Percentiles rank a stretch among this genome's conserved stretches.
Evolutionary conservation across 64 coral and sea anemone genomes (phyloP).

Genomic region (Stylophora pistillata): DNA sequence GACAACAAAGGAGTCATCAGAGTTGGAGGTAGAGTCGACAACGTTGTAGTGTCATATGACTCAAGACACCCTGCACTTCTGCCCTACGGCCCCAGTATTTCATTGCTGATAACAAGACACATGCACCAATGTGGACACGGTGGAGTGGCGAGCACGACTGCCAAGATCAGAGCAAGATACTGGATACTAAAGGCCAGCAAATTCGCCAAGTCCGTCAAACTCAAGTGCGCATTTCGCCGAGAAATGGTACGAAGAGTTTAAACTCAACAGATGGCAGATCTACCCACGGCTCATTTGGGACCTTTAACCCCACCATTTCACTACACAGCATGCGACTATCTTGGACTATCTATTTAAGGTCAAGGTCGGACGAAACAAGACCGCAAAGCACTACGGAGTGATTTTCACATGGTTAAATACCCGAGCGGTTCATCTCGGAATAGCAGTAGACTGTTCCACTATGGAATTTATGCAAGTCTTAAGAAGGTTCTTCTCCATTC

Average conservation of each 20-base stretch:
- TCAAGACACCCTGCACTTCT: constrained; percentile 45
- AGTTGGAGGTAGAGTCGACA: constrained; percentile 54
- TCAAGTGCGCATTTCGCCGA: too few relatives aligned
- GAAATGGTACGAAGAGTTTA: too few relatives aligned
- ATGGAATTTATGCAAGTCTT: constrained; percentile 65
- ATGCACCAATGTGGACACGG: constrained; percentile 37
- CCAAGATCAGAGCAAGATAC: constrained; percentile 49
- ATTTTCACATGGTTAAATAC: constrained; percentile 54
- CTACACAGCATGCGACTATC: constrained; percentile 29
- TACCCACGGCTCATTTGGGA: background rate
- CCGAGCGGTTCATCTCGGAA: constrained; percentile 44
- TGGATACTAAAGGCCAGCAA: constrained; percentile 35
- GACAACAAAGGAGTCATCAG: constrained; percentile 32
- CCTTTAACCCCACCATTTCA: background rate
- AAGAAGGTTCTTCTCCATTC: constrained; percentile 41
- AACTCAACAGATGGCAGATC: constrained; percentile 35
- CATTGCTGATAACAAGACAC: constrained; percentile 23
- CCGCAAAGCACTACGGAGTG: too few relatives aligned
- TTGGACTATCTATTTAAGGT: constrained; percentile 34
- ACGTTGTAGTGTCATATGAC: constrained; percentile 47
- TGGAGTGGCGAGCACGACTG: constrained; percentile 50
- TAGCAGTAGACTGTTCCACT: constrained; percentile 19
- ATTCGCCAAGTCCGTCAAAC: constrained; percentile 31
- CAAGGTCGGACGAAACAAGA: constrained; percentile 21
- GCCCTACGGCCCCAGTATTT: constrained; percentile 19